phyloP scores from a whole-genome alignment of 2,888 invertebrate species.

The Phyllotreta striolata region DNA sequence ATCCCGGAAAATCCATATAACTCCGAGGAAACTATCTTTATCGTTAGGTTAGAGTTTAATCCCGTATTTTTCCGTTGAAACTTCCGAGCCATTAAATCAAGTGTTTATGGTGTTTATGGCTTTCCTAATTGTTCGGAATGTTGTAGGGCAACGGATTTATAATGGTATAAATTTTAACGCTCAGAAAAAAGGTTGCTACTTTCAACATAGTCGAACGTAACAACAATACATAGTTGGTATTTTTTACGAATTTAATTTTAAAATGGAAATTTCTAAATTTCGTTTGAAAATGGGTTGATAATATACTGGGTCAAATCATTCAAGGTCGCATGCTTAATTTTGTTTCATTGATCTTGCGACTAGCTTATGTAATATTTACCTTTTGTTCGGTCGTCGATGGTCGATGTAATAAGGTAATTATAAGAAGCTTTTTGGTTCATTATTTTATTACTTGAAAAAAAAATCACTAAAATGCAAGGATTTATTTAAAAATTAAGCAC shows the following conservation, averaged over 20 bases:
- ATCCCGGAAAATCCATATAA: not conserved
- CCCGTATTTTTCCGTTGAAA: slow-evolving; percentile 10
- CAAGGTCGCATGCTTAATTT: slow-evolving; percentile 15
- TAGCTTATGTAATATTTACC: slow-evolving; percentile 19
- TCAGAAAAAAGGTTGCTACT: not conserved
- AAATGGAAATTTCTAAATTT: not conserved
- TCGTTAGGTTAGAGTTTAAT: slow-evolving; percentile 22
- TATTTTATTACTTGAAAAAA: not conserved
- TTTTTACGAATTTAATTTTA: not conserved
- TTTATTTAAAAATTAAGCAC: not conserved
- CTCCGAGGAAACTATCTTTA: slow-evolving; percentile 15
- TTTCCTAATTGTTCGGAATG: slow-evolving; percentile 51
- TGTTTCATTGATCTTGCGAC: slow-evolving; percentile 16
- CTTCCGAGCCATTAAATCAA: slow-evolving; percentile 29
- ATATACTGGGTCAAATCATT: slow-evolving; percentile 21
- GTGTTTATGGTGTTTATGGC: slow-evolving; percentile 58
- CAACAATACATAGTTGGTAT: too few species aligned
- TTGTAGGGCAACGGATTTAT: slow-evolving; percentile 44
- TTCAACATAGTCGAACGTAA: not conserved
- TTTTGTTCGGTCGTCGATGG: not conserved
- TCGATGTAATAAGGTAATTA: slow-evolving; percentile 16
- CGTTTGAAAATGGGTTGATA: slow-evolving; percentile 5
- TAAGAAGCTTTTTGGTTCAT: slow-evolving; percentile 19
- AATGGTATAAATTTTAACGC: slow-evolving; percentile 39
- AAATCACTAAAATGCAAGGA: too few species aligned